Conservation (phyloP, 2,888 invertebrate genomes). For the Pollenia griseotomentosa region DNA sequence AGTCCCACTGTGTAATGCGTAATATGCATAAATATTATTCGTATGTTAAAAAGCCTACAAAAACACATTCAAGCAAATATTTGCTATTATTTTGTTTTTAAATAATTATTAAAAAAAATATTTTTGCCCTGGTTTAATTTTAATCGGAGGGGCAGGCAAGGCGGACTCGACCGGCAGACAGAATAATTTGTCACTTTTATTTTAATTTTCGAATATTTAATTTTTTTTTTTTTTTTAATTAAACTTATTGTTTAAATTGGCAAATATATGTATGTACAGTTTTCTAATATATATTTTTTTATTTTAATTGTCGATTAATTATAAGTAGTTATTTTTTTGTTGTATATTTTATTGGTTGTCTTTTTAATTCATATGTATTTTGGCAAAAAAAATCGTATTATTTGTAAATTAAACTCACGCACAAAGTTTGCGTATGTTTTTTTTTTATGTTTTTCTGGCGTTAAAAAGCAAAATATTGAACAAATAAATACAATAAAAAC, state of each 20-base stretch:
- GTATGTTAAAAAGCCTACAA: neutral
- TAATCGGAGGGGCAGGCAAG: neutral
- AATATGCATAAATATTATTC: constrained; percentile 13
- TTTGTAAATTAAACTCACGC: constrained; percentile 68
- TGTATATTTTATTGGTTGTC: neutral
- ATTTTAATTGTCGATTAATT: neutral
- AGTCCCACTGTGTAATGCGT: constrained; percentile 26
- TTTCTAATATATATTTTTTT: constrained; percentile 16
- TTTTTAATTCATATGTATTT: constrained; percentile 29
- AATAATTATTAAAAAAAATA: constrained; percentile 31
- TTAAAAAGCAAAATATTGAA: neutral
- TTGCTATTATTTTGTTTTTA: neutral
- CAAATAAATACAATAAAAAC: neutral
- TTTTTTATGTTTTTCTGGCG: constrained; percentile 18
- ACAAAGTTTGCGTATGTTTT: constrained; percentile 50
- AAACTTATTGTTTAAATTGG: constrained; percentile 19
- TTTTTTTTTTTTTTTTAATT: constrained; percentile 27
- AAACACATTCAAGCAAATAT: neutral
- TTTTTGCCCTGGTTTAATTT: constrained; percentile 7
- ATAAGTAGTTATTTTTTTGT: neutral
- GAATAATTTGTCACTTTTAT: constrained; percentile 66
- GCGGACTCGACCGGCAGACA: neutral
- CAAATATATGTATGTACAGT: neutral
- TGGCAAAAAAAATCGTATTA: constrained; percentile 18
- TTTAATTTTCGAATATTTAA: constrained; percentile 25